phyloP scores from a whole-genome alignment of 2,797 vertebrate species.

The Gymnocypris eckloni region DNA sequence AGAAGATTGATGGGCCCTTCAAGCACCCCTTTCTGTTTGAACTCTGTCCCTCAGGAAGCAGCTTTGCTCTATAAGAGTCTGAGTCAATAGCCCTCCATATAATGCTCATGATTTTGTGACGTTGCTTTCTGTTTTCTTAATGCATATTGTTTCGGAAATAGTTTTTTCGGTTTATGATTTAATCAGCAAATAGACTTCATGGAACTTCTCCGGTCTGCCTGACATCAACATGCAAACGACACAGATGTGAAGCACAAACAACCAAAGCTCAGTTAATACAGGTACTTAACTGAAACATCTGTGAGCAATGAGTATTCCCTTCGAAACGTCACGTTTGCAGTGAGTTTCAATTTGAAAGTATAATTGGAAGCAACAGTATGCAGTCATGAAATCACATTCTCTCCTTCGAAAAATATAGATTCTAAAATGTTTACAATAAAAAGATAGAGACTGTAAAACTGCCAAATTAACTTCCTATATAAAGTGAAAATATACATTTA shows the following conservation, averaged over 20 bases:
- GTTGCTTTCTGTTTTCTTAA: not conserved
- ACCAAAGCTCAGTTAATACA: not conserved
- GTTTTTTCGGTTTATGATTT: constrained; percentile 13
- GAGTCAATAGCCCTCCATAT: not conserved
- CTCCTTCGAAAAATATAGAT: not conserved
- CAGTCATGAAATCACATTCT: not conserved
- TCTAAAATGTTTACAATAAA: not conserved
- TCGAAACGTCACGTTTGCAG: not conserved
- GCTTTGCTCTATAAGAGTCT: constrained; percentile 21
- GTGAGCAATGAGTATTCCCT: not conserved
- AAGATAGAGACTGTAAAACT: not conserved
- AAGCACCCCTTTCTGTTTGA: constrained; percentile 45
- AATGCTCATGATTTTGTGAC: not conserved
- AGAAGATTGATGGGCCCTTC: constrained; percentile 58
- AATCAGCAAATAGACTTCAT: constrained; percentile 13
- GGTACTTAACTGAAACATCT: constrained; percentile 10
- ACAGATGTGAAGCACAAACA: constrained; percentile 7
- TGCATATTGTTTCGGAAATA: not conserved
- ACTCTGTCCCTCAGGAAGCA: constrained; percentile 36
- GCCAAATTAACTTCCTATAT: not conserved
- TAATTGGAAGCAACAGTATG: constrained; percentile 9
- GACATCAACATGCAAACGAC: not conserved
- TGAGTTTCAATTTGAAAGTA: constrained; percentile 1
- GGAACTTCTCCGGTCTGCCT: not conserved
- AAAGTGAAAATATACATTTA: not conserved